A percentile compares a stretch with the other conserved stretches of the same genome.
Evolutionary conservation across 2,888 invertebrate species (phyloP).

Genomic region (Thymelicus acteon): DNA sequence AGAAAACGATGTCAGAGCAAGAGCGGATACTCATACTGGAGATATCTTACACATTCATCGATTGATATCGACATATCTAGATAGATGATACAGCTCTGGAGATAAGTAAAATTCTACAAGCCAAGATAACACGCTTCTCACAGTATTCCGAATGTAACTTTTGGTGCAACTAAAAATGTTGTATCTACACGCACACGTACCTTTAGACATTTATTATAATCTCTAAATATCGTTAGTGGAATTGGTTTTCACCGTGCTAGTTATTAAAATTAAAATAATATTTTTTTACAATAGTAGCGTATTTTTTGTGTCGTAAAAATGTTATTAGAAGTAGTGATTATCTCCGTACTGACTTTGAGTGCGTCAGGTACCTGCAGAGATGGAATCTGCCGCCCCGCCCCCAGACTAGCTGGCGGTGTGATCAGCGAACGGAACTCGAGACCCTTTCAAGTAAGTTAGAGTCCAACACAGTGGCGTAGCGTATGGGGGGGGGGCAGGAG

Average conservation of each 20-base stretch:
- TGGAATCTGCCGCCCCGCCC: constrained; percentile 39
- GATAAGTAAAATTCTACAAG: constrained; percentile 28
- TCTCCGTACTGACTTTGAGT: constrained; percentile 51
- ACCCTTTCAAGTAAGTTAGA: constrained; percentile 69
- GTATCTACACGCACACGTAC: background rate
- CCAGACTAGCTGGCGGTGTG: constrained; percentile 63
- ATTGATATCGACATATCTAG: constrained; percentile 42
- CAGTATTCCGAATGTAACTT: too few species aligned
- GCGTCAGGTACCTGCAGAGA: constrained; percentile 55
- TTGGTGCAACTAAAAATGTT: background rate
- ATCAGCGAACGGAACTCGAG: constrained; percentile 61
- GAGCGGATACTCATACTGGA: background rate
- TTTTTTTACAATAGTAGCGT: background rate
- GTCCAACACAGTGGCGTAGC: too few species aligned
- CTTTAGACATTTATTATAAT: too few species aligned
- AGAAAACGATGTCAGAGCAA: background rate
- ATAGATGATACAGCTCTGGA: constrained; percentile 22
- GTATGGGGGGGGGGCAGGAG: too few species aligned
- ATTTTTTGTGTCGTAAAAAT: constrained; percentile 49
- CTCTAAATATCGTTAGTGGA: too few species aligned
- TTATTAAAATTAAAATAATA: too few species aligned
- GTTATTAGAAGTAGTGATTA: constrained; percentile 52
- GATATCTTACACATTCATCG: constrained; percentile 15
- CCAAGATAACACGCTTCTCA: background rate
- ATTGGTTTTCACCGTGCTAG: too few species aligned